Evolutionary conservation across 2,113 vertebrate species (phyloP), one percentile per base, ranked within the genome.

Genomic region (Alexandromys fortis): DNA sequence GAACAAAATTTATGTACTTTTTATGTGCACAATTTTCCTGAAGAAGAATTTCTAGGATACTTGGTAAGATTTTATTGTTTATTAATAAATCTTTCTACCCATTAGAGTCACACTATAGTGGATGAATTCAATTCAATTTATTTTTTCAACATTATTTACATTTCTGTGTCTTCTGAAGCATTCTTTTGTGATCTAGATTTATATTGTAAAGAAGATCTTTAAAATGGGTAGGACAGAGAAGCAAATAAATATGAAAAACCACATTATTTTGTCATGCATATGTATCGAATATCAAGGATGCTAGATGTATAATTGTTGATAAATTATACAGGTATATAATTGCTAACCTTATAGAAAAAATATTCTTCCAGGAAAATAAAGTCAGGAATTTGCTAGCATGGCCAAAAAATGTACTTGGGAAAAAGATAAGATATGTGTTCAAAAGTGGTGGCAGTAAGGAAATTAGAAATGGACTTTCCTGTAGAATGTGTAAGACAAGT

Each of bases 1-100:
- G 78, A 94, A 76, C 12, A 89, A 88, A 77, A 77, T 65, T 90
- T 91, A 42, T 92, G n/a, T 38, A 79, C n/a, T 85, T 87, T 96
- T 73, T 42, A 24, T 79, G 65, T 92, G 16, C 55, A 68, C 45
- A 85, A 76, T 81, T 92, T 92, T 94, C 30, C 55, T 88, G 47
- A 92, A 97, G 1, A 11, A 92, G 5, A 35, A 38, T 96, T 96
- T 94, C 33, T 30, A 96, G n/a, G 38, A 55, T 8, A 88, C 21
- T 14, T 49, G n/a, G 14, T 72, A 7, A 92, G 35, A 3, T 2
- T 92, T 94, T 94, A 65, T 22, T 86, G 75, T 81, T 65, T 65
- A 82, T 86, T 42, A 79, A 35, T 93, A 52, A 33, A 89, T 91
- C 28, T 85, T 95, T 91, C 35, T 81, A 75, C 12, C 14, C 11